Percentiles rank a stretch among this genome's conserved stretches.
Evolutionary conservation across 2,113 vertebrate species (phyloP).

Genomic region (Hippocampus guttulatus): DNA sequence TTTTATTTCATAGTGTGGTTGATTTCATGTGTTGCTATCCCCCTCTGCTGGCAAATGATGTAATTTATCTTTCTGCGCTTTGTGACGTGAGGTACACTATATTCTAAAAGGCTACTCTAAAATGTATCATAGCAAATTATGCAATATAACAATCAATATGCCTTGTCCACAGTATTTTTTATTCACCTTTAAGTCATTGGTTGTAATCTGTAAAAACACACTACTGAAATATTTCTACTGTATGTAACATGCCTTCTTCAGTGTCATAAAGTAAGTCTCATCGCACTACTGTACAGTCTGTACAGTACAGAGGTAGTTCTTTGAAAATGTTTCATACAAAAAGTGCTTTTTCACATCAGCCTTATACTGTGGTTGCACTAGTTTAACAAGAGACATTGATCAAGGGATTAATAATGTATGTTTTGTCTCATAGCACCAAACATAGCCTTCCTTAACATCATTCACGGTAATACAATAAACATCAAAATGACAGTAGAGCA

Average conservation of each 20-base stretch:
- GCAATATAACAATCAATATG: background rate
- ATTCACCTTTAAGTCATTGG: slow-evolving; percentile 12
- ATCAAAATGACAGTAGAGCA: background rate
- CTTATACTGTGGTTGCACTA: background rate
- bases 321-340: background rate
- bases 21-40: slow-evolving; percentile 15
- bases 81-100: background rate
- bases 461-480: background rate
- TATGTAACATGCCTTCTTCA: slow-evolving; percentile 2
- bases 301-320: background rate
- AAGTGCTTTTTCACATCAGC: background rate
- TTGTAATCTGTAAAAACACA: background rate
- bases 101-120: background rate
- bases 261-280: background rate
- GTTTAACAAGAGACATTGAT: background rate
- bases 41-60: slow-evolving; percentile 45
- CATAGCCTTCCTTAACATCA: background rate
- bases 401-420: background rate
- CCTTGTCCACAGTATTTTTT: background rate
- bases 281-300: background rate
- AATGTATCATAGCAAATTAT: background rate
- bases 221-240: slow-evolving; percentile 7
- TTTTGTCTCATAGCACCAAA: background rate
- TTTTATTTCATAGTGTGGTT: background rate
- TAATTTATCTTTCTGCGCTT: background rate